Evolutionary conservation across 2,888 invertebrate genomes (phyloP), one percentile per base, ranked within the genome.

Genomic region (Amblyteles armatorius): DNA sequence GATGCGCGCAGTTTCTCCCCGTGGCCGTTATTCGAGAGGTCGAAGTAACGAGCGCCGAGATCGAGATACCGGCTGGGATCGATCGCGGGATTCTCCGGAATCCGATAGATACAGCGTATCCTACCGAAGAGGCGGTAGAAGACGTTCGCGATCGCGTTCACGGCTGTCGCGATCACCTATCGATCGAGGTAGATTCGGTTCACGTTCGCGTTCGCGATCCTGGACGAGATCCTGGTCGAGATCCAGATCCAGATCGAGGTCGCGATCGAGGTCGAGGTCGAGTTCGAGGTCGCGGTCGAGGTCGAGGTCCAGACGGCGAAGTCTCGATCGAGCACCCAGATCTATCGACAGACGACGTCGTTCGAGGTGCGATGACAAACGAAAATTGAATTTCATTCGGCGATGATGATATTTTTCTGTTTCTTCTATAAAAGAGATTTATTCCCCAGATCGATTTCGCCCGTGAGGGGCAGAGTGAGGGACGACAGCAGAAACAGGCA

Each of bases 241-340:
- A 68, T 93, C 93, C 79, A 93, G 93, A 84, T 95, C 94, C 16
- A 78, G 88, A 76, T 87, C 90, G 73, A 63, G 90, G 74, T 87
- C 90, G 4, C 83, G 90, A 71, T 86, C 91, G 33, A 83, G 88
- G 13, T 44, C 44, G 44, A 44, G 89, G 87, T 95, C 95, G 33
- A 83, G 88, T 2, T 44, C 44, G 44, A 44, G 89, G 87, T 95
- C 95, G 55, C 90, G 91, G 57, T 89, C 90, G 40, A 78, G 87
- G 19, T 89, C 90, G 9, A 85, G 90, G 69, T 89, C 90, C 1
- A 83, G 88, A 86, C 87, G 19, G 87, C 95, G 88, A 94, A 92
- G 44, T 94, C 93, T 68, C 94, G 93, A 89, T 95, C 95, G 52
- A 92, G 92, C 7, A 87, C 89, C 55, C 68, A 87, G 91, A 82